Conservation (phyloP, 2,113 vertebrate species). For the Vulpes vulpes region DNA sequence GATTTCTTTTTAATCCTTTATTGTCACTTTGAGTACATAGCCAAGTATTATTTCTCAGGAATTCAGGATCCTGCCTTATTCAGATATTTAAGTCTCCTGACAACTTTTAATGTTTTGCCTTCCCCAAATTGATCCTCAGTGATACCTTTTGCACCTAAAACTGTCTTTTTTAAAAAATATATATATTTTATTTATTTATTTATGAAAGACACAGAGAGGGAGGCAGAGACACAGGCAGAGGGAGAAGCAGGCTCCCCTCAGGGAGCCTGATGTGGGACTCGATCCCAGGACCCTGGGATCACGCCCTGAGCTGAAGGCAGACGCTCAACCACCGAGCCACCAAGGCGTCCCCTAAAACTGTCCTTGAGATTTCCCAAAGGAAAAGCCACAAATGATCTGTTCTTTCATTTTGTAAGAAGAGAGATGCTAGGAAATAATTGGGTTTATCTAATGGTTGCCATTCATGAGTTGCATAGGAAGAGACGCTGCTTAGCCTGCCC, state of each 20-base stretch:
- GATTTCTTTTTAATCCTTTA: background rate
- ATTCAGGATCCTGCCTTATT: background rate
- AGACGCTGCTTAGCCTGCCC: background rate
- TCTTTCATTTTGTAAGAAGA: background rate
- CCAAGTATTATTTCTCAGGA: background rate
- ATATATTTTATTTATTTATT: too few relatives aligned
- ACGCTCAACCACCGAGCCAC: too few relatives aligned
- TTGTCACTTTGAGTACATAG: background rate
- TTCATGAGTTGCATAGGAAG: background rate
- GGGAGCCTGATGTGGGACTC: too few relatives aligned
- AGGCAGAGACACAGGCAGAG: too few relatives aligned
- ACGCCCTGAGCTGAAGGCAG: too few relatives aligned
- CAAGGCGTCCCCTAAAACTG: background rate
- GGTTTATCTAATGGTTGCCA: background rate
- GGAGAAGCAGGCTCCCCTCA: too few relatives aligned
- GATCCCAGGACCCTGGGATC: too few relatives aligned
- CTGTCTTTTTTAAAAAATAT: background rate
- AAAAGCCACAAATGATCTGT: background rate
- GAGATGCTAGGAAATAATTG: background rate
- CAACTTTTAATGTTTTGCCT: background rate
- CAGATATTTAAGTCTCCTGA: background rate
- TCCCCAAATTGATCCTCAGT: background rate
- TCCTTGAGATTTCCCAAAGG: constrained; percentile 26
- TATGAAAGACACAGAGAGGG: too few relatives aligned
- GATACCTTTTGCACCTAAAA: background rate